Conservation (phyloP, 2,113 vertebrate genomes). For the Phainopepla nitens region DNA sequence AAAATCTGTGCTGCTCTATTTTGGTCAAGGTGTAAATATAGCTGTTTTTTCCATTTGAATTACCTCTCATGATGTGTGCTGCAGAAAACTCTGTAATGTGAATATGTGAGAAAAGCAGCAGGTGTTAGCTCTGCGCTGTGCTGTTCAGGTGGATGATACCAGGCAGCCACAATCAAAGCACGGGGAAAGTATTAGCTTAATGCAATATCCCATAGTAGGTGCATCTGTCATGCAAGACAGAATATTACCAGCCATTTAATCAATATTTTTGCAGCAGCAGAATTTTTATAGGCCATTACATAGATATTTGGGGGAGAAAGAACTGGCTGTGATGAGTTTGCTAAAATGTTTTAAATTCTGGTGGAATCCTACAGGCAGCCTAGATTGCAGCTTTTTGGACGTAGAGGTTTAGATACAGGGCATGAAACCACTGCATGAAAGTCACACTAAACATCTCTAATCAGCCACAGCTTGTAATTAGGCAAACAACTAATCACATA, state of each 20-base stretch:
- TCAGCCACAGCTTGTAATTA: conserved; percentile 51
- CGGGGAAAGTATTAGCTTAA: background rate
- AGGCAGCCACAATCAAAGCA: background rate
- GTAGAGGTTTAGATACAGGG: background rate
- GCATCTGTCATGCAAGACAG: background rate
- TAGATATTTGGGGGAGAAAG: background rate
- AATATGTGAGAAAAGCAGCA: background rate
- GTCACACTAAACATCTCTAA: conserved; percentile 38
- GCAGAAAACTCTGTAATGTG: background rate
- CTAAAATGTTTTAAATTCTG: conserved; percentile 33
- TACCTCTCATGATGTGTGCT: background rate
- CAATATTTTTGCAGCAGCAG: background rate
- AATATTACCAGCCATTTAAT: background rate
- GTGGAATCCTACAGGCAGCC: conserved; percentile 20
- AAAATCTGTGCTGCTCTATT: background rate
- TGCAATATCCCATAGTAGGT: background rate
- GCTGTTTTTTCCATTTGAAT: background rate
- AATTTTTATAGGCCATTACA: background rate
- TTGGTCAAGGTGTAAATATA: background rate
- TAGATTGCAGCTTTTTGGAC: background rate
- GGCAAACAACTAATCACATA: conserved; percentile 25
- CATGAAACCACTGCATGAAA: conserved; percentile 28
- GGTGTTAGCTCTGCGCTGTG: background rate
- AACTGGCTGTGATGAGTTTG: background rate
- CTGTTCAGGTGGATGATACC: background rate